Evolutionary conservation across 23 tunicate genomes (phyloP), one percentile per base, ranked within the genome.

Genomic region (Oikopleura vanhoeffeni): DNA sequence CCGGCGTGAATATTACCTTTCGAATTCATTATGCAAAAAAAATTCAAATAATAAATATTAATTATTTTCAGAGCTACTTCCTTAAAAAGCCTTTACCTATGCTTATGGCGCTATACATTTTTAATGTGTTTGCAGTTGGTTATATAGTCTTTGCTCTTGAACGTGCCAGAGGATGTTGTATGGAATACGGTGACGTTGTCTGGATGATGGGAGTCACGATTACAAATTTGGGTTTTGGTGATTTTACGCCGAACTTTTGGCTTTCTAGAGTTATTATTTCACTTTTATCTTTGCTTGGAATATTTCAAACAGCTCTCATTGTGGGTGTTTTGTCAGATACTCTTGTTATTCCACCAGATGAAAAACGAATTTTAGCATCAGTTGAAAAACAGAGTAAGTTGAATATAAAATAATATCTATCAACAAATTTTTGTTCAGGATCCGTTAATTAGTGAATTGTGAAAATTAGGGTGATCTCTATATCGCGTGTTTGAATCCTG

Each of bases 161-260:
- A 38, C 79, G 79, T 2, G 34, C 35, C 35, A 18, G 79, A 2
- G 79, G 79, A 32, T 18, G 4, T 2, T 71, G 79, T 30, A 71
- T 71, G 79, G 79, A 71, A 38, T 71, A 71, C 79, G 35, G 3
- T 3, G 79, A 71, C 32, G 79, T 71, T 24, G 79, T 71, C 4
- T 71, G 79, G 79, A 71, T 71, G 79, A 71, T 71, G 79, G 79
- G 79, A 32, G 79, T 71, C 27, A 71, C 79, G 4, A 71, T 71
- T 38, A 71, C 79, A 24, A 71, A 71, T 71, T 38, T 71, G 4
- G 79, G 79, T 32, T 71, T 71, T 71, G 79, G 79, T 13, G 79
- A 71, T 71, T 71, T 71, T 30, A 71, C 79, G 27, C 79, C 79
- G 2, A 13, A 38, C 79, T 71, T 13, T 30, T 71, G 79, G 79